These are phyloP conservation scores for Gorsachius goisagi DNA, from an alignment of 2,113 vertebrate species.

Conservation along the genomic window DNA sequence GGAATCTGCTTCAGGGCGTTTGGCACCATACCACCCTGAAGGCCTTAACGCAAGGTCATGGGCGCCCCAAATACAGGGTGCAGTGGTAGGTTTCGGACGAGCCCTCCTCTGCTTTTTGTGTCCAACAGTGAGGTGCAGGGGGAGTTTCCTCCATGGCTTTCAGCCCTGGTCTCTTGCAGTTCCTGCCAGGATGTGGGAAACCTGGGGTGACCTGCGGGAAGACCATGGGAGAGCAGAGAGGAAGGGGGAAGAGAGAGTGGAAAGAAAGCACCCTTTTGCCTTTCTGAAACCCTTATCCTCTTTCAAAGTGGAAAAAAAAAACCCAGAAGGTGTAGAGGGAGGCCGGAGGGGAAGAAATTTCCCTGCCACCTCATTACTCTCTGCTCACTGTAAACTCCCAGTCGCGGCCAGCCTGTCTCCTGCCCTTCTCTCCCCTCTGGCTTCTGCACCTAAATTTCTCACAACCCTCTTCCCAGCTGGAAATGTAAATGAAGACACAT, in stretches of 20 bases:
- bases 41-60: not conserved
- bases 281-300: not conserved
- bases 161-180: not conserved
- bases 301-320: not conserved
- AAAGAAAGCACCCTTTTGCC: not conserved
- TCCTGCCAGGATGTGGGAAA: not conserved
- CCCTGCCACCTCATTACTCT: conserved; percentile 34
- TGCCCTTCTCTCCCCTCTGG: not conserved
- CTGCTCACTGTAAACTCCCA: not conserved
- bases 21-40: not conserved
- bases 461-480: not conserved
- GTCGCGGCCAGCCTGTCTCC: not conserved
- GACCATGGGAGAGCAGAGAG: not conserved
- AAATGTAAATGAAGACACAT: not conserved
- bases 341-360: conserved; percentile 13
- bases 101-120: fast-evolving
- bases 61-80: not conserved
- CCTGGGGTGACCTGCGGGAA: fast-evolving
- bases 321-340: not conserved
- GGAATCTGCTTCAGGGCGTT: not conserved
- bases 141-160: not conserved
- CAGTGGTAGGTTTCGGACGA: not conserved
- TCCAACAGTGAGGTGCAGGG: not conserved
- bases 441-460: not conserved
- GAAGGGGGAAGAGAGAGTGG: not conserved